phyloP scores from a whole-genome alignment of 2,888 invertebrate species.

The Andrena fulva region DNA sequence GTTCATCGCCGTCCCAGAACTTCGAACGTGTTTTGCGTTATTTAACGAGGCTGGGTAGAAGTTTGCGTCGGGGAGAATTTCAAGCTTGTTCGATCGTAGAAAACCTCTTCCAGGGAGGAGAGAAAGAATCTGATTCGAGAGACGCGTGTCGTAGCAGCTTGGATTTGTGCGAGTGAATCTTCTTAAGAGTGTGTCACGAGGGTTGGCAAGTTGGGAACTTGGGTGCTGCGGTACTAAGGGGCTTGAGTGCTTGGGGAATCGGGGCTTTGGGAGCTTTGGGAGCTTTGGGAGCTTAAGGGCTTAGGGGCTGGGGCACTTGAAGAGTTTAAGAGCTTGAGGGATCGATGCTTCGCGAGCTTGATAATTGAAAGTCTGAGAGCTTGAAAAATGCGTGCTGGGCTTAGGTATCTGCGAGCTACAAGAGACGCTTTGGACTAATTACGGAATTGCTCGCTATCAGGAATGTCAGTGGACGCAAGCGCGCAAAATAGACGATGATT shows the following conservation, averaged over 20 bases:
- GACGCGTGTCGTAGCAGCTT: no score
- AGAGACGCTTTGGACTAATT: background rate
- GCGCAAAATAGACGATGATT: constrained; percentile 1
- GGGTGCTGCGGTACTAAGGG: no score
- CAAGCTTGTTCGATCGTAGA: background rate
- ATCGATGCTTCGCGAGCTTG: constrained; percentile 1
- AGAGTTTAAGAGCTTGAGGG: background rate
- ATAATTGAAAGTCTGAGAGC: constrained; percentile 5
- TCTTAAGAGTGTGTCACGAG: no score
- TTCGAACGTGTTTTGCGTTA: background rate
- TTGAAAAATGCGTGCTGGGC: background rate
- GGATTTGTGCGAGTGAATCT: no score
- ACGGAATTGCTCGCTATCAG: background rate
- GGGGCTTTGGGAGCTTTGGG: background rate
- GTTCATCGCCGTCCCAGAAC: background rate
- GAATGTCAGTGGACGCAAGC: background rate
- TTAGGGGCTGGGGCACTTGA: background rate
- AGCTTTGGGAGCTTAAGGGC: background rate
- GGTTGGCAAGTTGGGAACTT: no score
- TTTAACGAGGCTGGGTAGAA: background rate
- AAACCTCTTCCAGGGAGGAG: background rate
- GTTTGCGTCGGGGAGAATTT: background rate
- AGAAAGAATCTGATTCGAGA: background rate
- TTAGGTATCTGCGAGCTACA: background rate
- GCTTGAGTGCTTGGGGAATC: no score